These are phyloP conservation scores for Deilephila porcellus DNA, from an alignment of 2,888 invertebrate species.

Conservation along the genomic window DNA sequence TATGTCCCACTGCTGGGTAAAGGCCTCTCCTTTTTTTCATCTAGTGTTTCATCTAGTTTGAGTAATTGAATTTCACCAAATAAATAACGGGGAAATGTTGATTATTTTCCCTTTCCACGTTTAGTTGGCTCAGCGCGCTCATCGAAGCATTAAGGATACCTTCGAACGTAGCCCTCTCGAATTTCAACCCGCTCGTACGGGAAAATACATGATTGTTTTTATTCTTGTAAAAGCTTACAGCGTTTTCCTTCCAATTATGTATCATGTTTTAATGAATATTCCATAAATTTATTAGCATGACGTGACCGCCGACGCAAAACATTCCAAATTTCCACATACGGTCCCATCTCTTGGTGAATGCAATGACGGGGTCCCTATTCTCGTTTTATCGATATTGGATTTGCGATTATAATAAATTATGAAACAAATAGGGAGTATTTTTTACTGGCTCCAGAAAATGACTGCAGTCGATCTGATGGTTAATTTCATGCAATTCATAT, in stretches of 20 bases:
- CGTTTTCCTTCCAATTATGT: conserved; percentile 2
- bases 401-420: no score
- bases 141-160: background rate
- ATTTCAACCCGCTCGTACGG: background rate
- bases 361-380: conserved; percentile 29
- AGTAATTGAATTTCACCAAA: no score
- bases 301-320: conserved; percentile 29
- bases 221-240: background rate
- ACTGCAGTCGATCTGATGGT: no score
- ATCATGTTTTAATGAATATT: conserved; percentile 10
- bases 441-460: no score
- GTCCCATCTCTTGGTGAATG: conserved; percentile 48
- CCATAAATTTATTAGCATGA: conserved; percentile 34
- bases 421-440: no score
- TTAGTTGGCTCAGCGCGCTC: background rate
- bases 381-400: background rate
- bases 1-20: no score
- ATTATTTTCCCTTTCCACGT: background rate
- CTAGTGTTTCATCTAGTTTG: no score
- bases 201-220: background rate
- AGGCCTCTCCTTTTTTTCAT: no score
- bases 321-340: conserved; percentile 37
- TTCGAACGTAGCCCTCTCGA: background rate
- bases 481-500: no score
- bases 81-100: background rate